Conservation (phyloP, 2,113 vertebrate genomes). For the Ictidomys tridecemlineatus region DNA sequence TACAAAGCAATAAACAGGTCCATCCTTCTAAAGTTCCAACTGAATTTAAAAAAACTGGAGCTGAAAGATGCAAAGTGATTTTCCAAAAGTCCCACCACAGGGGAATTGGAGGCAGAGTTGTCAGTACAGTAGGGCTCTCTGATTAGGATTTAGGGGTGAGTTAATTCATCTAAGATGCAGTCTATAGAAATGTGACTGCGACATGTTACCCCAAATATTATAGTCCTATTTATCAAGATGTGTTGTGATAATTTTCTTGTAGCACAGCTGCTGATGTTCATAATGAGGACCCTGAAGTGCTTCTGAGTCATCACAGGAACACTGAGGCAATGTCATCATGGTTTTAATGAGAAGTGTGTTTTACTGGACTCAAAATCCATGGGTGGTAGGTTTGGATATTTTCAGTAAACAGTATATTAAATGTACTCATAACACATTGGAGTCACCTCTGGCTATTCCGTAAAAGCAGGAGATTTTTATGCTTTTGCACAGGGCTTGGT, state of each 20-base stretch:
- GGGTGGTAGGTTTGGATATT: background rate
- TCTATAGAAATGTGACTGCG: background rate
- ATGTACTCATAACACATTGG: background rate
- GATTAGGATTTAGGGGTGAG: background rate
- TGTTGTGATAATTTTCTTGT: background rate
- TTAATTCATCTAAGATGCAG: background rate
- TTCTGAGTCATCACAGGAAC: background rate
- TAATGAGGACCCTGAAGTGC: background rate
- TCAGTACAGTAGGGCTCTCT: too few relatives aligned
- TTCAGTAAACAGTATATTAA: background rate
- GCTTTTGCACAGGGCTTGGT: background rate
- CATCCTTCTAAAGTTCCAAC: constrained; percentile 69
- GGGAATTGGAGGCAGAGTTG: constrained; percentile 42
- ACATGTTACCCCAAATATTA: background rate
- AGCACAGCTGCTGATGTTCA: background rate
- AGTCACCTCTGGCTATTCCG: background rate
- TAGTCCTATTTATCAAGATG: background rate
- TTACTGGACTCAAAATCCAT: background rate
- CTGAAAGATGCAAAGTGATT: constrained; percentile 73
- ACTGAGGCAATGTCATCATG: background rate
- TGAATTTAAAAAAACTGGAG: constrained; percentile 70
- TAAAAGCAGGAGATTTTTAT: background rate
- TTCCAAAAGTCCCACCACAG: constrained; percentile 37
- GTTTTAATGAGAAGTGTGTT: background rate
- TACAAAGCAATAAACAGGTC: background rate